phyloP scores from a whole-genome alignment of 2,113 vertebrate species.

The Anolis sagrei region DNA sequence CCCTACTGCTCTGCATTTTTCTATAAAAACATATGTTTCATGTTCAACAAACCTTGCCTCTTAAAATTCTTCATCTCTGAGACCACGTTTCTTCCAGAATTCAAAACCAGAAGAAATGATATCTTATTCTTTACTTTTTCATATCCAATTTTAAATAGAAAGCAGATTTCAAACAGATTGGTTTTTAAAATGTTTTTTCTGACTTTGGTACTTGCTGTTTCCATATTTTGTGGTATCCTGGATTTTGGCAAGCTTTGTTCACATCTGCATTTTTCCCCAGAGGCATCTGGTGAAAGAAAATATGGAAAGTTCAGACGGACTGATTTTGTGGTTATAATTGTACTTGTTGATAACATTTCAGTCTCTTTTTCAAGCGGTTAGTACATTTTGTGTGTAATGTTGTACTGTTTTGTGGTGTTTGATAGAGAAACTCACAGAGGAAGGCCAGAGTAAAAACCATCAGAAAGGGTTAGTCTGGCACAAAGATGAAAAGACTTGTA shows the following conservation, averaged over 20 bases:
- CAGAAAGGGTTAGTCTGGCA: background rate
- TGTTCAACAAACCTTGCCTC: slow-evolving; percentile 1
- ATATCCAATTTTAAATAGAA: slow-evolving; percentile 1
- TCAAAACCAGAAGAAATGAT: background rate
- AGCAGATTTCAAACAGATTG: slow-evolving; percentile 13
- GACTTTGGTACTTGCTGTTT: background rate
- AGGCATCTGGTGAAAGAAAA: background rate
- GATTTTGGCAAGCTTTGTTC: slow-evolving; percentile 8
- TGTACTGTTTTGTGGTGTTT: background rate
- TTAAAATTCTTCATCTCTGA: background rate
- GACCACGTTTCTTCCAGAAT: background rate
- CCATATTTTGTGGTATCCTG: background rate
- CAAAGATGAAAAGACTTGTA: background rate
- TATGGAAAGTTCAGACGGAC: background rate
- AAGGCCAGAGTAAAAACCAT: slow-evolving; percentile 1
- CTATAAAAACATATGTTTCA: background rate
- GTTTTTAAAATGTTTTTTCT: background rate
- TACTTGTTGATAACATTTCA: slow-evolving; percentile 16
- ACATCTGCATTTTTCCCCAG: background rate
- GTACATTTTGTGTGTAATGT: background rate
- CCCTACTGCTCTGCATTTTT: background rate
- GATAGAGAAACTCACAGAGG: background rate
- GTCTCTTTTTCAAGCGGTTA: background rate
- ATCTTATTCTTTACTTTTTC: background rate
- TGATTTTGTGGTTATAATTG: background rate